These are phyloP conservation scores for Kradibia gibbosae DNA, from an alignment of 1,140 invertebrate species.

Conservation along the genomic window DNA sequence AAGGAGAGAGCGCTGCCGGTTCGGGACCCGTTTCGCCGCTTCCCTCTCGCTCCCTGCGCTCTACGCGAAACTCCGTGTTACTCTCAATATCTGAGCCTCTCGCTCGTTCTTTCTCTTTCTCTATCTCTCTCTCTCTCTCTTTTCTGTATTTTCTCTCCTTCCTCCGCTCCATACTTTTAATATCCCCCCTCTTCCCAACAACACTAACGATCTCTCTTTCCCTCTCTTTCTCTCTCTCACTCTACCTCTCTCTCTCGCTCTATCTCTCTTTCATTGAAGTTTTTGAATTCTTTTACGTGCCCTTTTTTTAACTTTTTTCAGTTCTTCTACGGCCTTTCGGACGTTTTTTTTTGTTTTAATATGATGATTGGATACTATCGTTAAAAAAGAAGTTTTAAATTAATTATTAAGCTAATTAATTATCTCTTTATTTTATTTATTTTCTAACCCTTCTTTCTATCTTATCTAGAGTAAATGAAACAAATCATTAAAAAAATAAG, in stretches of 20 bases:
- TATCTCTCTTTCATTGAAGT: constrained; percentile 37
- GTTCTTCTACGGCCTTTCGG: background rate
- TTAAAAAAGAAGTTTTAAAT: background rate
- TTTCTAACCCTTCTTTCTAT: background rate
- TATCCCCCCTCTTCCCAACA: constrained; percentile 30
- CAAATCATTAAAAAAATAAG: too few species aligned
- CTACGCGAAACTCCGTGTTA: constrained; percentile 58
- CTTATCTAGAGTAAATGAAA: too few species aligned
- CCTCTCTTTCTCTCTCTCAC: constrained; percentile 53
- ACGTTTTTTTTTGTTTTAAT: constrained; percentile 30
- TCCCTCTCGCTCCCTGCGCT: constrained; percentile 45
- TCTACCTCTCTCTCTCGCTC: constrained; percentile 31
- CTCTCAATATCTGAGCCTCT: constrained; percentile 40
- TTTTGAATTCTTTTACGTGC: constrained; percentile 39
- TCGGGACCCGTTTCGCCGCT: constrained; percentile 65
- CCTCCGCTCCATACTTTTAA: constrained; percentile 48
- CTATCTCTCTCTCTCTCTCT: constrained; percentile 39
- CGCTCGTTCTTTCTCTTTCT: constrained; percentile 22
- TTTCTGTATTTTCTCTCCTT: constrained; percentile 46
- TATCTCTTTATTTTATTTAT: background rate
- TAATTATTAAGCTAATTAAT: constrained; percentile 20
- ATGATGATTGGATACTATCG: constrained; percentile 27
- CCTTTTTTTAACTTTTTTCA: constrained; percentile 21
- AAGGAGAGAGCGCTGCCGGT: constrained; percentile 53
- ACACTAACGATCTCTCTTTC: background rate